phyloP scores from a whole-genome alignment of 2,888 invertebrate species.

The Molorchus minor region DNA sequence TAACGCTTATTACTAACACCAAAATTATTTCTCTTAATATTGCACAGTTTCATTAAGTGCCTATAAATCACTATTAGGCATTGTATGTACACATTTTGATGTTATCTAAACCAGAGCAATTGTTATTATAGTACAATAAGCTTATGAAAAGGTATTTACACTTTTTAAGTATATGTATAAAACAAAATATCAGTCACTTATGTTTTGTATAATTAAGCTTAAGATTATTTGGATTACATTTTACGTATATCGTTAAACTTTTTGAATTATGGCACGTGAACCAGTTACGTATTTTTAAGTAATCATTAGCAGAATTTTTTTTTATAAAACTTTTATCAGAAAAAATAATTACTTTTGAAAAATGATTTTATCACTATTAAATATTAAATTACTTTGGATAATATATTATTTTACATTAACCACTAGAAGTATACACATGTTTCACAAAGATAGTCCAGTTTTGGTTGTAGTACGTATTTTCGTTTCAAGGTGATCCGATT shows the following conservation, averaged over 20 bases:
- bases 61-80: conserved; percentile 31
- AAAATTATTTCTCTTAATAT: conserved; percentile 37
- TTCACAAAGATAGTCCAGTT: conserved; percentile 55
- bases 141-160: conserved; percentile 31
- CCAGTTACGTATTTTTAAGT: conserved; percentile 48
- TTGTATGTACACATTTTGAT: conserved; percentile 28
- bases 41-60: conserved; percentile 42
- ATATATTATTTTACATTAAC: conserved; percentile 57
- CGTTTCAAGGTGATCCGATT: conserved; percentile 48
- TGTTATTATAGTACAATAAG: conserved; percentile 22
- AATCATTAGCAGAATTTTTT: conserved; percentile 27
- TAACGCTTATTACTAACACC: conserved; percentile 22
- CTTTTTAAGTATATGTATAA: conserved; percentile 26
- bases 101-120: conserved; percentile 30
- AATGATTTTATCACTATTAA: conserved; percentile 51
- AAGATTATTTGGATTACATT: conserved; percentile 52
- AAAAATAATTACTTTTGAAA: conserved; percentile 51
- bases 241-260: conserved; percentile 56
- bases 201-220: conserved; percentile 45
- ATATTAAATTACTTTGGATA: conserved; percentile 57
- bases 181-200: conserved; percentile 42
- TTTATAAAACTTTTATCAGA: conserved; percentile 43
- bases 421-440: conserved; percentile 61
- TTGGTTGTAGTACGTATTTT: conserved; percentile 58
- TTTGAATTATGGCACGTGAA: conserved; percentile 53